Conservation (phyloP, 2,797 vertebrate genomes). For the Phoxinus dragarum region DNA sequence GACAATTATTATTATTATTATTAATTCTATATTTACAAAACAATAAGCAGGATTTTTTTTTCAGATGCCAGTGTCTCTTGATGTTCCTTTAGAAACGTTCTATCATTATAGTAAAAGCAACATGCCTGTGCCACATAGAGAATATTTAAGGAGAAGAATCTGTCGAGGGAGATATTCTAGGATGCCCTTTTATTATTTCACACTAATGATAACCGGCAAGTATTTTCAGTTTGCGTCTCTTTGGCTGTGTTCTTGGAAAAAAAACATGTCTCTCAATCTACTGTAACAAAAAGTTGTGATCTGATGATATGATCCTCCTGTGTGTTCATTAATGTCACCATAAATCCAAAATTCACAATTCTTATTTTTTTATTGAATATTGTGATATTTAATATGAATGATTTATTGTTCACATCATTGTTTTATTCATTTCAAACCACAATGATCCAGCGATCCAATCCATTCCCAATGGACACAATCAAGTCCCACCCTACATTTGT, state of each 20-base stretch:
- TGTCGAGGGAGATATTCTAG: conserved; percentile 36
- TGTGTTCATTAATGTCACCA: not conserved
- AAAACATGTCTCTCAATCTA: not conserved
- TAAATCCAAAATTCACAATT: not conserved
- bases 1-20: not conserved
- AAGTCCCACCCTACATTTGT: not conserved
- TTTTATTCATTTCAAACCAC: not conserved
- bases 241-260: not conserved
- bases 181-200: conserved; percentile 28
- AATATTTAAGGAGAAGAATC: conserved; percentile 42
- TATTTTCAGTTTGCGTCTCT: not conserved
- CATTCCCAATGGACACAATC: not conserved
- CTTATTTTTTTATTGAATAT: not conserved
- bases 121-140: conserved; percentile 63
- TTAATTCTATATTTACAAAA: not conserved
- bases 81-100: conserved; percentile 5
- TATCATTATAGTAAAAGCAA: not conserved
- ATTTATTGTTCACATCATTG: not conserved
- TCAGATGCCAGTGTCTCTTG: conserved; percentile 7
- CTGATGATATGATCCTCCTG: not conserved
- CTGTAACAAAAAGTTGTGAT: not conserved
- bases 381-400: not conserved
- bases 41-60: conserved; percentile 1
- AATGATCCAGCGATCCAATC: not conserved
- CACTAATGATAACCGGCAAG: conserved; percentile 43